Evolutionary conservation across 2,113 vertebrate genomes (phyloP).

Genomic region (Percina caprodes): DNA sequence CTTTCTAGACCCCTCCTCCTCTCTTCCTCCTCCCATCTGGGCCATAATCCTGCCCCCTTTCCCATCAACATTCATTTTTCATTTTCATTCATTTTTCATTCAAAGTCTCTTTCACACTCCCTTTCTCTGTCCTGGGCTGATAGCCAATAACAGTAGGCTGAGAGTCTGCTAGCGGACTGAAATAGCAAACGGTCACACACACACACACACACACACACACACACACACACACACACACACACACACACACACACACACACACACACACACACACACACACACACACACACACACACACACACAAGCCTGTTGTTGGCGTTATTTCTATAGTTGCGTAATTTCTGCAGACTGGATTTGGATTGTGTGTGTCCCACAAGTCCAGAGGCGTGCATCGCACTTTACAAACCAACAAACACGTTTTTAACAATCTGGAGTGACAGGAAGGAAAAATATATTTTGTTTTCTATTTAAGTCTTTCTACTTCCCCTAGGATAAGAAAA

Average conservation of each 20-base stretch:
- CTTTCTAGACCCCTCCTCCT: conserved; percentile 4
- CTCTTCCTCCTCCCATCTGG: conserved; percentile 25
- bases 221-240: conserved; percentile 30
- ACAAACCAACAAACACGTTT: conserved; percentile 38
- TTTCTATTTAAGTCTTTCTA: conserved; percentile 12
- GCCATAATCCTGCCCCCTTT: conserved; percentile 63
- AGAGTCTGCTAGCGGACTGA: conserved; percentile 62
- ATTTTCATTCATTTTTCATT: conserved; percentile 80
- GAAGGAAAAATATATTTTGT: neutral
- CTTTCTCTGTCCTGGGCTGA: conserved; percentile 67
- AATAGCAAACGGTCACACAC: conserved; percentile 68
- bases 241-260: conserved; percentile 18
- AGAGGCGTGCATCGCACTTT: conserved; percentile 37
- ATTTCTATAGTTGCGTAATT: conserved; percentile 60
- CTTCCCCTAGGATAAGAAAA: too few relatives aligned
- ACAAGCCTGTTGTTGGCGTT: conserved; percentile 55
- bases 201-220: conserved; percentile 22
- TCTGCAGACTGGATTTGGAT: conserved; percentile 28
- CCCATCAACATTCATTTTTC: conserved; percentile 80
- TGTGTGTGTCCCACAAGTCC: conserved; percentile 33
- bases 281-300: conserved; percentile 23
- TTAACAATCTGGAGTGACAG: conserved; percentile 25
- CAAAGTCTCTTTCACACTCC: conserved; percentile 62
- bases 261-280: conserved; percentile 30
- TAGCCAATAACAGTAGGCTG: conserved; percentile 75